Base-by-base conservation (phyloP, 2,113 vertebrate species). In the Pogonocichla stellata region DNA sequence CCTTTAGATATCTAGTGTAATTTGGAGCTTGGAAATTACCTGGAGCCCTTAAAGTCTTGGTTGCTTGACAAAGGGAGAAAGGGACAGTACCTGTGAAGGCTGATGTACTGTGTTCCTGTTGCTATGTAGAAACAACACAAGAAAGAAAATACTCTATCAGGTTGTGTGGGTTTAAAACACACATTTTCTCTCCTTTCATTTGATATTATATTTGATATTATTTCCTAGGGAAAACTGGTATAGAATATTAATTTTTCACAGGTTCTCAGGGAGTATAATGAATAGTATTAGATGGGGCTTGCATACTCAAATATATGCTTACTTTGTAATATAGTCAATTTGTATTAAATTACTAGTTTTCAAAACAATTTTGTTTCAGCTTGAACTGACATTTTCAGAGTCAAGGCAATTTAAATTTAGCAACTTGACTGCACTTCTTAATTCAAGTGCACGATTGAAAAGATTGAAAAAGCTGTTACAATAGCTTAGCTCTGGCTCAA, bases 301-400 rank as follows among this genome's bases (percentile, higher is more conserved):
- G 33, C 85, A 88, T 95, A 73, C 73, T 91, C 85, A 93, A 92
- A 90, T 92, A 93, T 95, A 93, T 86, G 80, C 87, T 96, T 96
- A 81, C 92, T 93, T 85, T 60, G 54, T 95, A 88, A 85, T 87
- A 80, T 80, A 90, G 79, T 94, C 62, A 95, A 96, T 94, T 95
- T 96, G 69, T 96, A 90, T 96, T 95, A 96, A 97, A 95, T 95
- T 97, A 87, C 65, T 75, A 69, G 91, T 93, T 95, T 97, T 96
- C 93, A 94, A 95, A 97, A 97, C 91, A 96, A 85, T 95, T 95
- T 96, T 93, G 60, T 90, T 97, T 96, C 88, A 82, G 66, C 72
- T 95, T 96, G 85, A 96, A 93, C 88, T 97, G 93, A 95, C 88
- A 92, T 95, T 96, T 96, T 95, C 77, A 86, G 85, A 92, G 94